A percentile compares a stretch with the other conserved stretches of the same genome.
Conservation (phyloP, 2,888 invertebrate genomes). For the Corbicula japonica region DNA sequence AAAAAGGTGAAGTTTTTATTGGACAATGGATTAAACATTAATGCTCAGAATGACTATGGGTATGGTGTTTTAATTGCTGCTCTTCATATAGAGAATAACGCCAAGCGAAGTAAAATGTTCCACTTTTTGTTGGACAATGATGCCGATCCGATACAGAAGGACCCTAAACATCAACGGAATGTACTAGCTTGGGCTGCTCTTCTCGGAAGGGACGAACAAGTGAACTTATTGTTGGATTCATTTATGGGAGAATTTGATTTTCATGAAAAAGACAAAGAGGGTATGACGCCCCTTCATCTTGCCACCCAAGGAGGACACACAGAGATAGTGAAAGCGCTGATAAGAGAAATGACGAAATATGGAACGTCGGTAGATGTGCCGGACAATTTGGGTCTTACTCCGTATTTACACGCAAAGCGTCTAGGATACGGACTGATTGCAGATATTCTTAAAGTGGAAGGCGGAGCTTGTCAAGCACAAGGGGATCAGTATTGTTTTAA, state of each 20-base stretch:
- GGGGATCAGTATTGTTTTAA: conserved; percentile 73
- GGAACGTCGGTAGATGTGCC: conserved; percentile 80
- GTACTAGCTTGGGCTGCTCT: conserved; percentile 80
- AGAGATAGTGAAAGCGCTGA: conserved; percentile 72
- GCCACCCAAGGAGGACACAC: conserved; percentile 76
- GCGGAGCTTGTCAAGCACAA: conserved; percentile 73
- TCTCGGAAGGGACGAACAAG: conserved; percentile 74
- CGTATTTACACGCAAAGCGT: conserved; percentile 81
- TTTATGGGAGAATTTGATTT: conserved; percentile 81
- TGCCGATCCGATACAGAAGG: conserved; percentile 73
- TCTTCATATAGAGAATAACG: conserved; percentile 76
- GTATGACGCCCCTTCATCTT: conserved; percentile 82
- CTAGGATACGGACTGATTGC: conserved; percentile 78
- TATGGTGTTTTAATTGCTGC: conserved; percentile 79
- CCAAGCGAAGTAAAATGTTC: conserved; percentile 78
- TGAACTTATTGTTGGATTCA: conserved; percentile 71
- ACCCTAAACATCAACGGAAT: conserved; percentile 70
- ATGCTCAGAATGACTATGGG: conserved; percentile 78
- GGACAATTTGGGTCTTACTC: conserved; percentile 82
- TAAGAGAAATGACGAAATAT: conserved; percentile 75
- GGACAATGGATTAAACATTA: conserved; percentile 73
- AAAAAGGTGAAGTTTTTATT: conserved; percentile 74
- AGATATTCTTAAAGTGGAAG: conserved; percentile 72
- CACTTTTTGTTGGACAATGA: conserved; percentile 73
- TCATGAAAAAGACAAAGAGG: conserved; percentile 75